phyloP scores from a whole-genome alignment of 2,113 vertebrate genomes.

The Tinamus guttatus region DNA sequence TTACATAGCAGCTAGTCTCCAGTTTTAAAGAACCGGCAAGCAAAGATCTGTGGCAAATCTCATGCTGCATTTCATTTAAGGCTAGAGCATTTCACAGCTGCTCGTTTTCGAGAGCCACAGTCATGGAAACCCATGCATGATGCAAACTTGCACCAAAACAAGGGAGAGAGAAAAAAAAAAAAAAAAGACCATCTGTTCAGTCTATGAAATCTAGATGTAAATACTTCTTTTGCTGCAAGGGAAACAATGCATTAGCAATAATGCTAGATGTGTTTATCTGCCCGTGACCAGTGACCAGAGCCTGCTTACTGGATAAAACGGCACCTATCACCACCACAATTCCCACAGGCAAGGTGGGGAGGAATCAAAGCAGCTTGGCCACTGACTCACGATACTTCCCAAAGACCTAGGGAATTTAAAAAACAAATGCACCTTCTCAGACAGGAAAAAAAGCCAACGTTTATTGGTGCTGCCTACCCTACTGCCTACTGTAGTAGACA shows the following conservation, averaged over 20 bases:
- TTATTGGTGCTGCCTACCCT: not conserved
- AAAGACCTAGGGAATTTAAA: not conserved
- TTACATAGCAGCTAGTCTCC: not conserved
- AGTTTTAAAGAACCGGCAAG: constrained; percentile 25
- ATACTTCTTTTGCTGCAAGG: not conserved
- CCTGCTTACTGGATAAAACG: not conserved
- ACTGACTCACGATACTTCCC: not conserved
- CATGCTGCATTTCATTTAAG: constrained; percentile 50
- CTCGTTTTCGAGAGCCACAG: constrained; percentile 53
- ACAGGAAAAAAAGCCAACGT: not conserved
- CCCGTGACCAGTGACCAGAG: not conserved
- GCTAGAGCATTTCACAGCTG: constrained; percentile 15
- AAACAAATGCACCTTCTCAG: not conserved
- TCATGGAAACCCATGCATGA: constrained; percentile 30
- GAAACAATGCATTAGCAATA: not conserved
- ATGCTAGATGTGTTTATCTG: not conserved
- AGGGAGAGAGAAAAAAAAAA: not conserved
- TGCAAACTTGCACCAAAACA: constrained; percentile 56
- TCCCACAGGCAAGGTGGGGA: not conserved
- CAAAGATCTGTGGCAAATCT: constrained; percentile 28
- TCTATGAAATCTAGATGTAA: constrained; percentile 41
- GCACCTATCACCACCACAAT: not conserved
- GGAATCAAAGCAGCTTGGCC: not conserved
- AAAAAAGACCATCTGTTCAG: constrained; percentile 21
- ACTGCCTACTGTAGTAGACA: not conserved